A percentile compares a stretch with the other conserved stretches of the same genome.
Conservation (phyloP, 2,888 invertebrate genomes). For the Lamproptera curius region DNA sequence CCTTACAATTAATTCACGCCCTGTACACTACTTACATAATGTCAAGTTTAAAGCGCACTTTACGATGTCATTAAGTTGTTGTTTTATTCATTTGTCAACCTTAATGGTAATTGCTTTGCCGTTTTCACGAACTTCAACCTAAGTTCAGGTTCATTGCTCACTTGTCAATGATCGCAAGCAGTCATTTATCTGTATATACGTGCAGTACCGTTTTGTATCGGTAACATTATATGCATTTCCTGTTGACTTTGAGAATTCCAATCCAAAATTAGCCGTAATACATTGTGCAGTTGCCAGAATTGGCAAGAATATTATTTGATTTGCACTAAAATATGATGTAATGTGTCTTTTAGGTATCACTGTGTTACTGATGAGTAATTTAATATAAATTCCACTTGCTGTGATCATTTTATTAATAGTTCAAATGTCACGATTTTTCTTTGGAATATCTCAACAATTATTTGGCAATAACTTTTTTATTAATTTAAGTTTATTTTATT, state of each 20-base stretch:
- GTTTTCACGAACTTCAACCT: neutral
- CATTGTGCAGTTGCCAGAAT: neutral
- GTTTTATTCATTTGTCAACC: slow-evolving; percentile 11
- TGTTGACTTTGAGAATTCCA: neutral
- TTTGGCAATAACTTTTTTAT: no score
- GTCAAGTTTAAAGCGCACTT: slow-evolving; percentile 12
- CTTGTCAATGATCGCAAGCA: neutral
- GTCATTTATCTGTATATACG: slow-evolving; percentile 1
- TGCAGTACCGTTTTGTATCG: neutral
- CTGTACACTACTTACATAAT: no score
- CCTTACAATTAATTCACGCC: neutral
- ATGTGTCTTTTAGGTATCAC: no score
- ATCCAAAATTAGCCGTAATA: neutral
- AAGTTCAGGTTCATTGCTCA: slow-evolving; percentile 7
- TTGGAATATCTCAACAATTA: no score
- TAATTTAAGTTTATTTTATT: no score
- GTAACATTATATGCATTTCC: slow-evolving; percentile 3
- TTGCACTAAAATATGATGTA: no score
- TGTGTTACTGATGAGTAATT: no score
- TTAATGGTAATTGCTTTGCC: neutral
- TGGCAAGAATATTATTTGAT: no score
- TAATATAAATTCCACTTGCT: no score
- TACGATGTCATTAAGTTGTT: neutral
- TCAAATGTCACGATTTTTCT: no score
- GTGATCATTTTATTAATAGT: no score